These are phyloP conservation scores for Campylomormyrus tamandua DNA, from an alignment of 2,113 vertebrate genomes.

Conservation along the genomic window DNA sequence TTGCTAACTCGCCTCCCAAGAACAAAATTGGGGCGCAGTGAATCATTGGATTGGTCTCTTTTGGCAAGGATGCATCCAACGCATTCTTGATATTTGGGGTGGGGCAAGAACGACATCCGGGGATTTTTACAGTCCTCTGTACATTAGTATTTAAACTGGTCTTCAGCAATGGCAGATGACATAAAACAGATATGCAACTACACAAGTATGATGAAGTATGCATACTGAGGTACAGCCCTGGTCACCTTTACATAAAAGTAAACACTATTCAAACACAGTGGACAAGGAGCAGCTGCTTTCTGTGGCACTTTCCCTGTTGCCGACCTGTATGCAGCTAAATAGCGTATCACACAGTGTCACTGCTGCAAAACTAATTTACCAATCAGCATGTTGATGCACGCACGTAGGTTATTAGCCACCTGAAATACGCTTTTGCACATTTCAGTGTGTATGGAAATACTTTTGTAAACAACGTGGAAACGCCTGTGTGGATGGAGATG, in stretches of 20 bases:
- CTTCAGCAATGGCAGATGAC: not conserved
- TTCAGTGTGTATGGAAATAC: not conserved
- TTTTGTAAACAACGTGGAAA: not conserved
- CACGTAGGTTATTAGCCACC: not conserved
- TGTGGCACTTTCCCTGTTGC: not conserved
- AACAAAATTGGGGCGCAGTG: not conserved
- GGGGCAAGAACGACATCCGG: not conserved
- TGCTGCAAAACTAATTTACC: not conserved
- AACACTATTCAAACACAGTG: not conserved
- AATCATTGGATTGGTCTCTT: too few relatives aligned
- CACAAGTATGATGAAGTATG: too few relatives aligned
- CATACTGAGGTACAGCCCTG: too few relatives aligned
- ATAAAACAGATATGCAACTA: not conserved
- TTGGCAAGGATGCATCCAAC: not conserved
- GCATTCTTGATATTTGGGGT: not conserved
- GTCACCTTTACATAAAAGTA: not conserved
- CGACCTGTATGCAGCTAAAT: not conserved
- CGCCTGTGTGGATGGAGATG: not conserved
- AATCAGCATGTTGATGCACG: not conserved
- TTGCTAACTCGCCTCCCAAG: not conserved
- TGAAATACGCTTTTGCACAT: not conserved
- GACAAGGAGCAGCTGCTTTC: not conserved
- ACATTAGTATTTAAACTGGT: too few relatives aligned
- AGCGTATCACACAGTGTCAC: not conserved
- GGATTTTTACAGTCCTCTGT: too few relatives aligned